phyloP scores from a whole-genome alignment of 2,797 vertebrate species.

The Aselliscus stoliczkanus region DNA sequence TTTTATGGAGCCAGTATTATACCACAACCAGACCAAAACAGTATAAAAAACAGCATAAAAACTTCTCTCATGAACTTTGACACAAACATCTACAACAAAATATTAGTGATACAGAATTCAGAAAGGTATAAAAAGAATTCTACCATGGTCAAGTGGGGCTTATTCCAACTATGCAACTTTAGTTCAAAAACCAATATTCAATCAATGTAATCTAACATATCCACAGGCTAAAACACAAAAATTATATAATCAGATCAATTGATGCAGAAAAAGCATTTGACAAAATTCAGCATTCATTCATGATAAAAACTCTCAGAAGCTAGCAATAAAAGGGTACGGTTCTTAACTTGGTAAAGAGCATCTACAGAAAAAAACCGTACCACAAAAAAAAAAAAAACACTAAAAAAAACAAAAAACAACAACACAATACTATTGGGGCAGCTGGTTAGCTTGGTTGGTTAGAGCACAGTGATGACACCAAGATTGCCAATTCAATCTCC shows the following conservation, averaged over 20 bases:
- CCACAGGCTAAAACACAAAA: slow-evolving; percentile 38
- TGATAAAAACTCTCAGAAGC: slow-evolving; percentile 28
- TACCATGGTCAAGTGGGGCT: not conserved
- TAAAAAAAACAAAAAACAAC: no score
- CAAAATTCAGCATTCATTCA: slow-evolving; percentile 17
- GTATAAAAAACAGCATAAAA: not conserved
- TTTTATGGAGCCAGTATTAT: slow-evolving; percentile 9
- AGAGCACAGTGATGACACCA: no score
- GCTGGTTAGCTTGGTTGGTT: no score
- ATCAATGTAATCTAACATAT: slow-evolving; percentile 10
- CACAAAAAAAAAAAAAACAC: not conserved
- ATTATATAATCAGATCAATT: not conserved
- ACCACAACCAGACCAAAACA: slow-evolving; percentile 18
- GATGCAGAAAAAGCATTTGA: slow-evolving; percentile 26
- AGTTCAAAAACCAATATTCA: slow-evolving; percentile 25
- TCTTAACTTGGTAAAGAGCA: not conserved
- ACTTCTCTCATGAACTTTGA: not conserved
- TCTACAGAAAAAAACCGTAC: not conserved
- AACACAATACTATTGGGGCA: no score
- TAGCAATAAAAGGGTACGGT: not conserved
- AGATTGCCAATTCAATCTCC: no score
- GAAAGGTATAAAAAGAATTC: slow-evolving; percentile 38
- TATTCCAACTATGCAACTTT: not conserved
- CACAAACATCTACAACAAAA: slow-evolving; percentile 32
- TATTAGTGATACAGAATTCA: slow-evolving; percentile 18